These are phyloP conservation scores for Drosophila albomicans DNA, from an alignment of 1,140 invertebrate genomes.

Conservation along the genomic window DNA sequence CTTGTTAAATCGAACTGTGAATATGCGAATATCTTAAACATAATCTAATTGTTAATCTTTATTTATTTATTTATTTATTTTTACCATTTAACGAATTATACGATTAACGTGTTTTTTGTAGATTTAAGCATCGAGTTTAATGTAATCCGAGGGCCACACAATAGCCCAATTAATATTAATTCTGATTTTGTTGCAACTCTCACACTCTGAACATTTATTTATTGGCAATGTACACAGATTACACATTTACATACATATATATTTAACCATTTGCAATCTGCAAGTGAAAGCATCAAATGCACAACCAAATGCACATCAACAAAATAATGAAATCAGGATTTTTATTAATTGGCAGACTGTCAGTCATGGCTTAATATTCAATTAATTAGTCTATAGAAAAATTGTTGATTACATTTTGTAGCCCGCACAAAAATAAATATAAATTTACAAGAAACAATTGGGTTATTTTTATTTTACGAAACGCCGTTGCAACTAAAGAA, in stretches of 20 bases:
- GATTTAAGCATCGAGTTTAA: slow-evolving; percentile 33
- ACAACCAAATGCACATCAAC: slow-evolving; percentile 11
- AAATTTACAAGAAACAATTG: slow-evolving; percentile 3
- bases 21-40: slow-evolving; percentile 59
- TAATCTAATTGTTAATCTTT: slow-evolving; percentile 71
- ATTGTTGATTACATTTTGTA: slow-evolving; percentile 67
- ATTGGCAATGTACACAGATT: slow-evolving; percentile 18
- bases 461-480: background rate
- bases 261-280: slow-evolving; percentile 26
- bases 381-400: slow-evolving; percentile 42
- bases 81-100: slow-evolving; percentile 21
- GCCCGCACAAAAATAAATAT: slow-evolving; percentile 7
- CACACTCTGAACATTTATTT: slow-evolving; percentile 19
- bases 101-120: slow-evolving; percentile 42
- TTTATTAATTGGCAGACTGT: slow-evolving; percentile 59
- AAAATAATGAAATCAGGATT: slow-evolving; percentile 75
- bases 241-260: background rate
- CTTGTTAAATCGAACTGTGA: slow-evolving; percentile 78
- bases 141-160: slow-evolving; percentile 19
- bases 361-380: slow-evolving; percentile 40
- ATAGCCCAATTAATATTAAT: slow-evolving; percentile 63
- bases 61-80: slow-evolving; percentile 70
- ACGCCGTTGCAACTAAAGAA: too few species aligned
- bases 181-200: slow-evolving; percentile 72
- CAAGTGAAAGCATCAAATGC: slow-evolving; percentile 21